A percentile compares a stretch with the other conserved stretches of the same genome.
Conservation (phyloP, 2,113 vertebrate genomes). For the Antechinus flavipes region DNA sequence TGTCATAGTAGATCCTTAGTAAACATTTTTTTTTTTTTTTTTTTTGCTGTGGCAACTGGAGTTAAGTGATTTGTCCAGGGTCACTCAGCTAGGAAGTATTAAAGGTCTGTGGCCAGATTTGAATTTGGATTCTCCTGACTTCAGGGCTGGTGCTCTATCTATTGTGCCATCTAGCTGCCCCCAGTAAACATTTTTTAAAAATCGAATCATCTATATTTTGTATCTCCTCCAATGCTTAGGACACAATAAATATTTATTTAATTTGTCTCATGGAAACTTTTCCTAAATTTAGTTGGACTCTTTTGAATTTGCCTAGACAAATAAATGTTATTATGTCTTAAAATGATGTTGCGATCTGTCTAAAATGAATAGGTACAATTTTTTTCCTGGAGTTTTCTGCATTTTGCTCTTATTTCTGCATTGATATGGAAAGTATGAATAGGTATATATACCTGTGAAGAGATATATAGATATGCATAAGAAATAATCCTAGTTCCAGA, state of each 20-base stretch:
- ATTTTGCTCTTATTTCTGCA: neutral
- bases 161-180: no score
- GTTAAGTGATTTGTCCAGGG: no score
- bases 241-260: neutral
- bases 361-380: neutral
- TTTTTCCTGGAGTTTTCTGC: neutral
- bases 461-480: neutral
- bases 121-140: no score
- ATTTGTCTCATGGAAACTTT: neutral
- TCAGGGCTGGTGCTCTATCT: no score
- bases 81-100: no score
- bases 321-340: neutral
- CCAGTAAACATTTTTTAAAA: neutral
- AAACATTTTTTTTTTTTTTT: neutral
- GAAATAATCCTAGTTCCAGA: neutral
- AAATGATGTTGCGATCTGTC: neutral
- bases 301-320: neutral
- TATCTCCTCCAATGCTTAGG: neutral
- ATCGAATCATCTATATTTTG: neutral
- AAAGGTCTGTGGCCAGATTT: no score
- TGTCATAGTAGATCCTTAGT: neutral
- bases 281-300: neutral
- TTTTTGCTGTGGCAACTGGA: no score
- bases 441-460: neutral
- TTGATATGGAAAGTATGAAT: neutral